Evolutionary conservation across 2,888 invertebrate genomes (phyloP).

Genomic region (Cancer borealis): DNA sequence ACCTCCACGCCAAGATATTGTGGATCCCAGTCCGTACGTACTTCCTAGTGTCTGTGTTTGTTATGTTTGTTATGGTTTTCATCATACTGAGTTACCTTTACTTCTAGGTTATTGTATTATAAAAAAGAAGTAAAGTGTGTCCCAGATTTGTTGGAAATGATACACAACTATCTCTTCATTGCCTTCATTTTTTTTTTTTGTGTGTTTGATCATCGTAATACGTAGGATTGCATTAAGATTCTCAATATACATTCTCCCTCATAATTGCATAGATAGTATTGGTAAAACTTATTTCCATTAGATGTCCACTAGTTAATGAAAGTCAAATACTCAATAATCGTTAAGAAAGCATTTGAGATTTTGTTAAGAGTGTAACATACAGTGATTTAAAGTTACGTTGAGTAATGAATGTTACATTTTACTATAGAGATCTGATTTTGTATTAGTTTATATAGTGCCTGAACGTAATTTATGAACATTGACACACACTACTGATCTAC

Average conservation of each 20-base stretch:
- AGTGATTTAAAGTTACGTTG: neutral
- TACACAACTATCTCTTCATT: neutral
- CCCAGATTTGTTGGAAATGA: neutral
- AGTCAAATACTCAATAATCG: neutral
- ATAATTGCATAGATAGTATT: neutral
- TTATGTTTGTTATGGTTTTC: conserved; percentile 46
- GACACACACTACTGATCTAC: neutral
- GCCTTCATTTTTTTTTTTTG: neutral
- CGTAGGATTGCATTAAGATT: neutral
- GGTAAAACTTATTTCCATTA: neutral
- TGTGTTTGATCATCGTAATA: neutral
- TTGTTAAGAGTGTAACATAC: neutral
- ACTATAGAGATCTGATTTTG: neutral
- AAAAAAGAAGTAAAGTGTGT: neutral
- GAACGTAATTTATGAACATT: neutral
- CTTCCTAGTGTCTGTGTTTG: conserved; percentile 62
- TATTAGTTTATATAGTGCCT: neutral
- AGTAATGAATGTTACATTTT: neutral
- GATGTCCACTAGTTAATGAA: neutral
- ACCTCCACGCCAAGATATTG: conserved; percentile 87
- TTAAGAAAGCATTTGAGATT: neutral
- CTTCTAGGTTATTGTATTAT: conserved; percentile 11
- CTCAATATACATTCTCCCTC: neutral
- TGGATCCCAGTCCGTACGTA: conserved; percentile 84
- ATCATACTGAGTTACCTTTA: conserved; percentile 62